phyloP scores from a whole-genome alignment of 2,888 invertebrate genomes.

The Xestia sexstrigata region DNA sequence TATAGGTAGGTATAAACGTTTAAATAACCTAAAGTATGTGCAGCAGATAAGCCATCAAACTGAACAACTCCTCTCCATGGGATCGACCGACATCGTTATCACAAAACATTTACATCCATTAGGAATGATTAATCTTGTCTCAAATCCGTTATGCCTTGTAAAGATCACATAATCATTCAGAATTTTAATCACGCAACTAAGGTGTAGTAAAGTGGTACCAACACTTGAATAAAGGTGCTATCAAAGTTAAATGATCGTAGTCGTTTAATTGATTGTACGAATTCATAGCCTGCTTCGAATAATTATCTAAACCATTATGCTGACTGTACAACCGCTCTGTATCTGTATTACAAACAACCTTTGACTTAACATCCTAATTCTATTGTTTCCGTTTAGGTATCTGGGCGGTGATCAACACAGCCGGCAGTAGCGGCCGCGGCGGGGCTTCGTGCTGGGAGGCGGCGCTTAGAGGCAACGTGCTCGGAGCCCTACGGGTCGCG shows the following conservation, averaged over 20 bases:
- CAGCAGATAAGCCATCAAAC: neutral
- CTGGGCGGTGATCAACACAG: constrained; percentile 96
- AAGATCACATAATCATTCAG: too few species aligned
- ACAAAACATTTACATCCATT: too few species aligned
- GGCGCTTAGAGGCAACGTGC: constrained; percentile 93
- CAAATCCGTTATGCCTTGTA: too few species aligned
- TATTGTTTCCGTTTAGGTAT: constrained; percentile 91
- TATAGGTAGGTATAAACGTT: too few species aligned
- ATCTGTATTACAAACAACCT: neutral
- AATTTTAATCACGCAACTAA: too few species aligned
- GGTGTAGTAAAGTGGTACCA: too few species aligned
- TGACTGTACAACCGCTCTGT: neutral
- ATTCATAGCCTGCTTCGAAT: neutral
- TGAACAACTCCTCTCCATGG: neutral
- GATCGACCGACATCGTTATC: too few species aligned
- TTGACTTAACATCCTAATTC: neutral
- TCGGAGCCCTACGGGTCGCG: constrained; percentile 93
- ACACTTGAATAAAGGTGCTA: neutral
- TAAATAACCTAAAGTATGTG: neutral
- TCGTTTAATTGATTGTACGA: neutral
- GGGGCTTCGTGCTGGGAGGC: constrained; percentile 93
- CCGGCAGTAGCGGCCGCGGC: constrained; percentile 94
- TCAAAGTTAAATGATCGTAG: neutral
- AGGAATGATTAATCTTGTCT: too few species aligned
- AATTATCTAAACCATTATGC: neutral